Evolutionary conservation across 2,888 invertebrate genomes (phyloP).

Genomic region (Nymphalis urticae): DNA sequence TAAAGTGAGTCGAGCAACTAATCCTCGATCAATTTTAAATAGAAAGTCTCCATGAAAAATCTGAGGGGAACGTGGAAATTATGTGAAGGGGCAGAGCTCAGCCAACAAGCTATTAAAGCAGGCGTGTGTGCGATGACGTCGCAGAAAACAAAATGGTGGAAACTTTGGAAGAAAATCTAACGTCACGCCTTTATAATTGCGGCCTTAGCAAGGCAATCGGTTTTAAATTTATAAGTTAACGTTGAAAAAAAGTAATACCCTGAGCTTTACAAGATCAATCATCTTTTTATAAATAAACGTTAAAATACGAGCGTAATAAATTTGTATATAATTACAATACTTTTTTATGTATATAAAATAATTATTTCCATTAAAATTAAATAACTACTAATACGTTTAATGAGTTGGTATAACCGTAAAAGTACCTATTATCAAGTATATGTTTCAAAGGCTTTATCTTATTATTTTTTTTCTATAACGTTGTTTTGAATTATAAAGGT

Average conservation of each 20-base stretch:
- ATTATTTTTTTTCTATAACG: not conserved
- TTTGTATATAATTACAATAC: too few species aligned
- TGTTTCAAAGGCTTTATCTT: not conserved
- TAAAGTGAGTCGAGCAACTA: constrained; percentile 51
- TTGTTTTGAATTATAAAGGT: not conserved
- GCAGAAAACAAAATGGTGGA: constrained; percentile 62
- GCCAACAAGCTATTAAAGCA: constrained; percentile 30
- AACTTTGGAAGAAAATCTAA: constrained; percentile 45
- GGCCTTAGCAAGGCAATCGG: constrained; percentile 34
- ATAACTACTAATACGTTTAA: too few species aligned
- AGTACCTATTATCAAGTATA: not conserved
- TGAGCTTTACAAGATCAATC: constrained; percentile 22
- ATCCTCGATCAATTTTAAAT: constrained; percentile 56
- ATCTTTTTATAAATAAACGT: constrained; percentile 13
- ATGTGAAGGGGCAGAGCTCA: constrained; percentile 50
- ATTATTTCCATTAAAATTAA: not conserved
- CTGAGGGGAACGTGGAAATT: constrained; percentile 57
- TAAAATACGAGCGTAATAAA: not conserved
- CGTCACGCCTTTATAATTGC: constrained; percentile 38
- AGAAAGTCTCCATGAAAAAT: constrained; percentile 64
- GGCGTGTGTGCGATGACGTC: constrained; percentile 60
- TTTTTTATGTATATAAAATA: not conserved
- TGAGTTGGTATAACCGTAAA: not conserved
- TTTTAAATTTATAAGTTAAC: constrained; percentile 32
- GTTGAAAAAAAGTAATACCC: constrained; percentile 5